These are phyloP conservation scores for Gephyroberyx darwinii DNA, from an alignment of 2,797 vertebrate species.

Conservation along the genomic window DNA sequence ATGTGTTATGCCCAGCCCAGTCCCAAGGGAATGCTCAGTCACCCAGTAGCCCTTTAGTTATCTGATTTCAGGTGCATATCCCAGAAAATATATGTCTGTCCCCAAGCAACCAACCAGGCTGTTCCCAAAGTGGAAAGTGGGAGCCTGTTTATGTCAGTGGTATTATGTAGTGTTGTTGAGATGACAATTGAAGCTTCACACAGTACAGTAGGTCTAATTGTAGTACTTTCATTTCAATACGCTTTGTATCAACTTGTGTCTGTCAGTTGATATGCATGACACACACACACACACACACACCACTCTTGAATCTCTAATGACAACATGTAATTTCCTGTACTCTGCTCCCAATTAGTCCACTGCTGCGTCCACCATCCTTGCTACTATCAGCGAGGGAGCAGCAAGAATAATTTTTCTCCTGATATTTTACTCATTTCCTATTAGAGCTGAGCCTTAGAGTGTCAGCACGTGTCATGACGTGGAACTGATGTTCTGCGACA, in stretches of 20 bases:
- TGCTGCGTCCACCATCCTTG: constrained; percentile 11
- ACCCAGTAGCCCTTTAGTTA: neutral
- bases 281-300: neutral
- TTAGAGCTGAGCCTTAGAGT: constrained; percentile 34
- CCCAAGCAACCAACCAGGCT: neutral
- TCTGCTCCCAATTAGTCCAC: constrained; percentile 47
- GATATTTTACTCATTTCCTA: constrained; percentile 28
- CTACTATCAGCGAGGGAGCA: constrained; percentile 41
- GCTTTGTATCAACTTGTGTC: neutral
- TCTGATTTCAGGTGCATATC: neutral
- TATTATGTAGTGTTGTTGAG: neutral
- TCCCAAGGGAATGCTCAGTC: neutral
- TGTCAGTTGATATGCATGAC: neutral
- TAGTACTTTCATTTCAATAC: neutral
- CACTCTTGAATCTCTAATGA: constrained; percentile 20
- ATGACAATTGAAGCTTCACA: no score
- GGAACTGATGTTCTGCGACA: constrained; percentile 41
- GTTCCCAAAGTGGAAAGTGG: neutral
- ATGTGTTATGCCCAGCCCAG: neutral
- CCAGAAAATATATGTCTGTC: neutral
- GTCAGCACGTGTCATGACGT: constrained; percentile 35
- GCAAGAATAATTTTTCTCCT: constrained; percentile 2
- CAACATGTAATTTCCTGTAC: constrained; percentile 56
- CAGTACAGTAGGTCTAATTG: neutral
- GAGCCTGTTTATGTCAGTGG: constrained; percentile 10